Evolutionary conservation across 1,140 invertebrate species (phyloP).

Genomic region (Drosophila baimaii): DNA sequence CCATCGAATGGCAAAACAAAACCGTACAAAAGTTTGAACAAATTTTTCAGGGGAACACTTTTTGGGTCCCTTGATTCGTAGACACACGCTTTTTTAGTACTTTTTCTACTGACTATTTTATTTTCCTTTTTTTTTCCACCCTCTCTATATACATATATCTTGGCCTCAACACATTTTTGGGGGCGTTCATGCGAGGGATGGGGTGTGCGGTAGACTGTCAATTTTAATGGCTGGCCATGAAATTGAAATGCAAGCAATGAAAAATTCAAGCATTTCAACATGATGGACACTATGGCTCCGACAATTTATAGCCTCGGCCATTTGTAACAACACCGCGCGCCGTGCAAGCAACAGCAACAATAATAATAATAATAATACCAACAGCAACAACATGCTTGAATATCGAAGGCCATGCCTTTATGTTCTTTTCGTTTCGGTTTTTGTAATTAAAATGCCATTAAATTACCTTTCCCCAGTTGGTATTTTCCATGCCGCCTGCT

Average conservation of each 20-base stretch:
- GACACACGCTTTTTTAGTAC: not conserved
- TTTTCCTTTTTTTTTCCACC: not conserved
- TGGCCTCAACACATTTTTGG: conserved; percentile 52
- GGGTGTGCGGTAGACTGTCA: conserved; percentile 52
- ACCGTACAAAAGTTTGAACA: not conserved
- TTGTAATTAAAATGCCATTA: conserved; percentile 79
- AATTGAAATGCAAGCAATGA: conserved; percentile 79
- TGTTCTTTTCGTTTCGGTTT: conserved; percentile 24
- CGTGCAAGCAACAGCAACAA: conserved; percentile 25
- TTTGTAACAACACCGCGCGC: conserved; percentile 46
- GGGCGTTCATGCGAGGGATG: conserved; percentile 1
- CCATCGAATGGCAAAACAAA: not conserved
- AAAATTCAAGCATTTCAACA: conserved; percentile 80
- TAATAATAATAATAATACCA: conserved; percentile 17
- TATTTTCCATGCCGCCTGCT: not conserved
- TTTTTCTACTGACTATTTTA: conserved; percentile 27
- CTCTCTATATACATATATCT: conserved; percentile 8
- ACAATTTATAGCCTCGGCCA: conserved; percentile 72
- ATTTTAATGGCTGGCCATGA: conserved; percentile 79
- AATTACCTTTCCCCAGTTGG: conserved; percentile 31
- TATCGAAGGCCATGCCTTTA: conserved; percentile 46
- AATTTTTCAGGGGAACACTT: conserved; percentile 13
- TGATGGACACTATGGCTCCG: conserved; percentile 71
- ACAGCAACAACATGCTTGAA: conserved; percentile 16
- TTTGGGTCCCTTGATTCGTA: not conserved